A percentile compares a stretch with the other conserved stretches of the same genome.
Conservation (phyloP, 2,888 invertebrate species). For the Tenthredo distinguenda region DNA sequence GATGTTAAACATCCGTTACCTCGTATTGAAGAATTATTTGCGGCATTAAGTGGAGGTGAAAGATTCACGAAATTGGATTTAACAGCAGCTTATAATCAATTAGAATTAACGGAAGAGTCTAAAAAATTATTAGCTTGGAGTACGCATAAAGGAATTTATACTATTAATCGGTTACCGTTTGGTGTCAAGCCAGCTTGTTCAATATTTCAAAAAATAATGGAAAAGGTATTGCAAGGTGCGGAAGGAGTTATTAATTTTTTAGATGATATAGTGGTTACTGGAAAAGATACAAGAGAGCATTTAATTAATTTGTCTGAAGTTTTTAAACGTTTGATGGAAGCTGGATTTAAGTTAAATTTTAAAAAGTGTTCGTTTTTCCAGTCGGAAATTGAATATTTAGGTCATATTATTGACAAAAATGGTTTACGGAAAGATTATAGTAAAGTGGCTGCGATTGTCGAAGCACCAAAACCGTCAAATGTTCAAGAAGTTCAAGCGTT, state of each 20-base stretch:
- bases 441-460: conserved; percentile 68
- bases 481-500: conserved; percentile 64
- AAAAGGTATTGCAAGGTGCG: conserved; percentile 65
- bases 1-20: conserved; percentile 66
- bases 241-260: conserved; percentile 58
- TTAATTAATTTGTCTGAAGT: conserved; percentile 61
- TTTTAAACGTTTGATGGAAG: conserved; percentile 60
- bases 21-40: conserved; percentile 65
- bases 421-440: conserved; percentile 68
- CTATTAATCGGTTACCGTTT: conserved; percentile 67
- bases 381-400: conserved; percentile 63
- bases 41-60: conserved; percentile 58
- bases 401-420: conserved; percentile 67
- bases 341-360: conserved; percentile 64
- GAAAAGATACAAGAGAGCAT: conserved; percentile 61
- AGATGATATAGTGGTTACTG: conserved; percentile 69
- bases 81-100: conserved; percentile 70
- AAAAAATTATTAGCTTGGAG: conserved; percentile 65
- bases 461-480: conserved; percentile 62
- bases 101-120: conserved; percentile 66
- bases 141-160: conserved; percentile 63
- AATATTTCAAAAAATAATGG: conserved; percentile 70
- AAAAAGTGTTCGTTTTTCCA: conserved; percentile 68
- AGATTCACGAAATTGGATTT: conserved; percentile 65
- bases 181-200: conserved; percentile 73